Evolutionary conservation across 1,140 invertebrate species (phyloP), one percentile per base, ranked within the genome.

Genomic region (Stenopsyche tienmushanensis): DNA sequence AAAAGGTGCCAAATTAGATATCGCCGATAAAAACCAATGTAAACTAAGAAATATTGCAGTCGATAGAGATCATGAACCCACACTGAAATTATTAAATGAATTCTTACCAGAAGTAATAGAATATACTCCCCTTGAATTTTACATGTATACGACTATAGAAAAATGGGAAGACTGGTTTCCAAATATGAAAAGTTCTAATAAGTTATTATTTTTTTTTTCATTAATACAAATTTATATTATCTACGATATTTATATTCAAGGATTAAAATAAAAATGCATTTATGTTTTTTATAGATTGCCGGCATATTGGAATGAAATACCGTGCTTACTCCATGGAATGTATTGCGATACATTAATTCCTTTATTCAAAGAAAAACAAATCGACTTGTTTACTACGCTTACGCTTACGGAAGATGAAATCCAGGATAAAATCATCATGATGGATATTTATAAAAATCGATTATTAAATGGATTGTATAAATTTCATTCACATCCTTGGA

Each of bases 401-500:
- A 72, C 77, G 21, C 62, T 85, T 10, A 78, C 78, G 59, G 83
- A 84, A 34, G 71, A 80, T 1, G 79, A 83, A 66, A 74, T 86
- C 67, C 64, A 74, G 1, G 72, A 74, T 34, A 64, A 85, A 39
- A 83, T 82, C 49, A 75, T 85, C 15, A 75, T 83, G 18, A 77
- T 85, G 65, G 78, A 77, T 50, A 79, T 78, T 64, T 81, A 85
- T 62, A 78, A 82, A 71, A 77, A 82, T 59, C 75, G 78, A 66
- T 74, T 85, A 44, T 70, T 76, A 21, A 58, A 73, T 8, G 77
- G 78, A 8, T 66, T 86, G 13, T 70, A 77, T 3, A 78, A 76
- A 62, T 84, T 85, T 71, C 83, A 85, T 70, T 71, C 63, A n/a
- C 75, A 76, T 67, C 71, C 74, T 5, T 86, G 85, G 85, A 81